Base-by-base conservation (phyloP, 2,113 vertebrate genomes). In the Ailuropoda melanoleuca region DNA sequence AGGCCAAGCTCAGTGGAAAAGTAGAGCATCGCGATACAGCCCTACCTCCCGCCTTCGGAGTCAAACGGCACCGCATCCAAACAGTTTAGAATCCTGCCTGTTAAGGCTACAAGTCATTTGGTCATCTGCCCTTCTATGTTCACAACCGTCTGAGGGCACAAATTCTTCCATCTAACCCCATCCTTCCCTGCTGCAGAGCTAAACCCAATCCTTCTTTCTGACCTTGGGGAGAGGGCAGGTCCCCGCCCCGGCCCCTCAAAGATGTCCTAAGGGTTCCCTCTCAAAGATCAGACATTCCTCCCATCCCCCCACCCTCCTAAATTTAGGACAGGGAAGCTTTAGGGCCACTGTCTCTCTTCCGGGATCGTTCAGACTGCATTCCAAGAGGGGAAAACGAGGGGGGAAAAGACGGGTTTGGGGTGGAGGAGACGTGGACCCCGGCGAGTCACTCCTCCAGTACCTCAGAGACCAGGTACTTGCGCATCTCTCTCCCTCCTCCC, bases 1-100 rank as follows among this genome's bases (percentile, higher is more conserved):
- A 34, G n/a, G 72, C 86, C 29, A 11, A 31, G 21, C 70, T 50
- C 8, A 0, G 10, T 0, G 37, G 12, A 66, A 19, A 19, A 39
- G 48, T 1, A 50, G 11, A 0, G 26, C 53, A 56, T 56, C 39
- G 15, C 12, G 3, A 46, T 2, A 29, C 0, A n/a, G 64, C 12
- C n/a, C 84, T 9, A 29, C 53, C 87, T 62, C 58, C 77, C 43
- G 70, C 81, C 85, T 48, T 26, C 66, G 24, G 37, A 74, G 88
- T 7, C 84, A 93, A 97, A 97, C 96, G 96, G 95, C 93, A 82
- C 43, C 9, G 11, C 68, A 2, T 18, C 56, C 90, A 12, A 72
- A 93, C 98, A 95, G 97, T 95, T 98, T 93, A 95, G 98, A 98
- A 97, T 39, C 53, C 95, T 15, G 83, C 37, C 83, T 66, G 72